A percentile compares a stretch with the other conserved stretches of the same genome.
These are phyloP conservation scores for Drosophila melanosoma DNA, from an alignment of 2,888 invertebrate species.

Conservation along the genomic window DNA sequence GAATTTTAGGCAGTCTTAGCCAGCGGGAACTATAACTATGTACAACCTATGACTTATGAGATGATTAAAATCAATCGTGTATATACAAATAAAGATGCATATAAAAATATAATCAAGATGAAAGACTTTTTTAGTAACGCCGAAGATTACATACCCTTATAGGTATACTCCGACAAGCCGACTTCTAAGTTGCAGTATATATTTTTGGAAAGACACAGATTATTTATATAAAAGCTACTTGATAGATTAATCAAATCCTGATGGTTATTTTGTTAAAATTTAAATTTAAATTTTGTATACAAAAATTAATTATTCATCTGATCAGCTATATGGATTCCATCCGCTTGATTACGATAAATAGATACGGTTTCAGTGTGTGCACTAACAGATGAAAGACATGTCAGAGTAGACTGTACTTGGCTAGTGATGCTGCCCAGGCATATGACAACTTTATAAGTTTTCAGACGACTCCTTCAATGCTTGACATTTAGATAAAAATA, in stretches of 20 bases:
- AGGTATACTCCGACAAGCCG: background rate
- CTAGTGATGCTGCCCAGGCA: background rate
- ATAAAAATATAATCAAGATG: background rate
- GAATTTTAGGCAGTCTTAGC: background rate
- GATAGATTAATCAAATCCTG: background rate
- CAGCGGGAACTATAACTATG: background rate
- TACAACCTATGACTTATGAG: background rate
- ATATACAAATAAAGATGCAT: constrained; percentile 19
- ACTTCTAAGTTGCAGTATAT: background rate
- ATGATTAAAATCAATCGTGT: constrained; percentile 22
- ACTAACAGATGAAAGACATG: background rate
- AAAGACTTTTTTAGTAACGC: background rate
- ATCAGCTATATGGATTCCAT: background rate
- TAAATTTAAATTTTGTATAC: background rate
- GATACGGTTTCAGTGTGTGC: background rate
- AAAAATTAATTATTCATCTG: background rate
- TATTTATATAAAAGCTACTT: background rate
- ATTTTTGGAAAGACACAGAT: background rate
- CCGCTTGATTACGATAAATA: background rate
- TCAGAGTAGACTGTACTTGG: background rate
- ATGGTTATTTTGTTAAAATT: background rate
- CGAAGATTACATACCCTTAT: background rate
- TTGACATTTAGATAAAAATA: background rate
- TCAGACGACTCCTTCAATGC: background rate
- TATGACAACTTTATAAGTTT: background rate